A percentile compares a stretch with the other conserved stretches of the same genome.
These are phyloP conservation scores for Phyto melanocephala DNA, from an alignment of 2,888 invertebrate genomes.

Conservation along the genomic window DNA sequence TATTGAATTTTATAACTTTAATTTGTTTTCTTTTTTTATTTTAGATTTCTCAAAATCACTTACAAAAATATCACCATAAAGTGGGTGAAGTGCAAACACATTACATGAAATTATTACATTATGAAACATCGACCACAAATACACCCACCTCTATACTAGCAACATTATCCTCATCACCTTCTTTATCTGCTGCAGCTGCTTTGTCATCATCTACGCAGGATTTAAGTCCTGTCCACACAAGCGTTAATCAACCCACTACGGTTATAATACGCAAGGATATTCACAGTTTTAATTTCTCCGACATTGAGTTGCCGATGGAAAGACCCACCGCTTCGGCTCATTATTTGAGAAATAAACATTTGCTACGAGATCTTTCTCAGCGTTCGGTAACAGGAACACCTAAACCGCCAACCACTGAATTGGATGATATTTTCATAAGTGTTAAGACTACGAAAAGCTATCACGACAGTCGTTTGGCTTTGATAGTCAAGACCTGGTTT, in stretches of 20 bases:
- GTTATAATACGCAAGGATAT: conserved; percentile 79
- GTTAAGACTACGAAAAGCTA: conserved; percentile 96
- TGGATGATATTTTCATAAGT: conserved; percentile 95
- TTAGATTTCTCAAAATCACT: conserved; percentile 59
- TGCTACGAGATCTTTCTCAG: conserved; percentile 77
- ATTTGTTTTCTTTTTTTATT: not conserved
- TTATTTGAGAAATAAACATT: conserved; percentile 76
- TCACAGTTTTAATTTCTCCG: conserved; percentile 78
- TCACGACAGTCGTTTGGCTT: conserved; percentile 89
- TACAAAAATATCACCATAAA: conserved; percentile 59
- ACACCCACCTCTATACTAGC: conserved; percentile 44
- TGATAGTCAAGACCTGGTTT: conserved; percentile 97
- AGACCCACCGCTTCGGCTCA: conserved; percentile 74
- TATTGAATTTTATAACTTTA: too few species aligned
- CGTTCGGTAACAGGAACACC: conserved; percentile 79
- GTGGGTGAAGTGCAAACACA: conserved; percentile 54
- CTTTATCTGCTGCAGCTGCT: conserved; percentile 33
- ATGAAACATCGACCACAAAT: conserved; percentile 56
- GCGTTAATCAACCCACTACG: conserved; percentile 71
- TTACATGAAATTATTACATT: conserved; percentile 58
- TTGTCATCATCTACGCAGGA: conserved; percentile 44
- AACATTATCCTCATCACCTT: conserved; percentile 50
- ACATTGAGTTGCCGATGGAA: conserved; percentile 76
- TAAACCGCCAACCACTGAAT: conserved; percentile 83
- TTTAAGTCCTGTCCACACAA: conserved; percentile 59